Conservation (phyloP, 2,797 vertebrate genomes). For the Vultur gryphus region DNA sequence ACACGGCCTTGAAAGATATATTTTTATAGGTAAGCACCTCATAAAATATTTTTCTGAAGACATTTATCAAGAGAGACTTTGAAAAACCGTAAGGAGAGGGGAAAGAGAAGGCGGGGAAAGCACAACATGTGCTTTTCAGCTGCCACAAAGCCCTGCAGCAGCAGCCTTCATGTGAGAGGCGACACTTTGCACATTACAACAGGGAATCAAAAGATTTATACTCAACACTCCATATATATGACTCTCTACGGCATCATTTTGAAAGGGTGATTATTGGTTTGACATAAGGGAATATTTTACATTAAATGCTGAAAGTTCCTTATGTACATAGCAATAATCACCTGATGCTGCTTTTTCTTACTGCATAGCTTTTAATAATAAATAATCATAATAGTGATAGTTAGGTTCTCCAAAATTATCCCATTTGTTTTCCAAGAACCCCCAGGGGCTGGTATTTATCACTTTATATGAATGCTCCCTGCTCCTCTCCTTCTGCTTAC, state of each 20-base stretch:
- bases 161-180: constrained; percentile 62
- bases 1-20: constrained; percentile 69
- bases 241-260: constrained; percentile 75
- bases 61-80: constrained; percentile 79
- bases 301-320: constrained; percentile 78
- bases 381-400: constrained; percentile 10
- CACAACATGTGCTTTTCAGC: constrained; percentile 86
- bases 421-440: constrained; percentile 46
- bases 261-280: constrained; percentile 81
- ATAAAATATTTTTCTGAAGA: constrained; percentile 78
- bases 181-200: constrained; percentile 76
- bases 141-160: constrained; percentile 65
- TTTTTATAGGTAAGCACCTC: constrained; percentile 74
- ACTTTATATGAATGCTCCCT: neutral
- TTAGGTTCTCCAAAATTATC: constrained; percentile 15
- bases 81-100: constrained; percentile 60
- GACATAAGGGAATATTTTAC: constrained; percentile 77
- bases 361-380: constrained; percentile 2
- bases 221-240: constrained; percentile 60
- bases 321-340: constrained; percentile 78
- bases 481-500: neutral
- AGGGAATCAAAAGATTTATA: constrained; percentile 85
- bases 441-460: constrained; percentile 30
- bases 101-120: constrained; percentile 26
- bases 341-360: constrained; percentile 67